phyloP scores from a whole-genome alignment of 2,888 invertebrate genomes.

The Gryllus longicercus region DNA sequence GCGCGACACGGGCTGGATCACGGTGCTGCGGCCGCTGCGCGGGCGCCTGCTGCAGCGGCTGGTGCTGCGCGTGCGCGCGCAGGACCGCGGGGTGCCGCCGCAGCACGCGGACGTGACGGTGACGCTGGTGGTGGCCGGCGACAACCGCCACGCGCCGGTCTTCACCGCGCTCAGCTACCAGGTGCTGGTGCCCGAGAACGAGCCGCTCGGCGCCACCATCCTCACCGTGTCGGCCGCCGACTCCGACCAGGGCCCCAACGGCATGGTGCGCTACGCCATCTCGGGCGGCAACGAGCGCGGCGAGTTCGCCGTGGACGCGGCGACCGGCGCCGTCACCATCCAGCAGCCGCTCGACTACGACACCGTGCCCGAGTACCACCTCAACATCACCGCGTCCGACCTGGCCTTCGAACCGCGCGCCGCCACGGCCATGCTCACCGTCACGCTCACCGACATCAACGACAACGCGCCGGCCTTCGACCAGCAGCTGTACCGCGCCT shows the following conservation, averaged over 20 bases:
- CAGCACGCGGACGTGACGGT: conserved; percentile 73
- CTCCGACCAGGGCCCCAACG: conserved; percentile 83
- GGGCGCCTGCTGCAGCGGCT: conserved; percentile 55
- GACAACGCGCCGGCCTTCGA: conserved; percentile 88
- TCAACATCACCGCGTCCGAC: conserved; percentile 86
- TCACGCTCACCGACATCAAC: conserved; percentile 87
- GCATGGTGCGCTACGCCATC: conserved; percentile 79
- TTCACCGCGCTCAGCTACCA: conserved; percentile 83
- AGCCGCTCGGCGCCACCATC: conserved; percentile 79
- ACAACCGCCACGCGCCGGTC: conserved; percentile 74
- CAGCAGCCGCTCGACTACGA: conserved; percentile 82
- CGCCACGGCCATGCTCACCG: conserved; percentile 75
- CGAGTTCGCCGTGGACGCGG: conserved; percentile 76
- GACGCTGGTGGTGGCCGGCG: conserved; percentile 76
- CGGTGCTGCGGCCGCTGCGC: conserved; percentile 57
- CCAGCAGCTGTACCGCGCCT: conserved; percentile 70
- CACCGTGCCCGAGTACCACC: conserved; percentile 72
- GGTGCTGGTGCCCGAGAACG: conserved; percentile 88
- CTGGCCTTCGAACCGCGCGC: conserved; percentile 74
- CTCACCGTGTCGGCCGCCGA: conserved; percentile 81
- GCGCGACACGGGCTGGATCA: conserved; percentile 76
- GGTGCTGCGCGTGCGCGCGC: conserved; percentile 67
- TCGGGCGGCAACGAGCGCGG: conserved; percentile 70
- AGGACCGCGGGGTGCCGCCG: conserved; percentile 84
- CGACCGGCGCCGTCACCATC: conserved; percentile 76